Base-by-base conservation (phyloP, 2,888 invertebrate genomes). In the Phragmatobia fuliginosa region DNA sequence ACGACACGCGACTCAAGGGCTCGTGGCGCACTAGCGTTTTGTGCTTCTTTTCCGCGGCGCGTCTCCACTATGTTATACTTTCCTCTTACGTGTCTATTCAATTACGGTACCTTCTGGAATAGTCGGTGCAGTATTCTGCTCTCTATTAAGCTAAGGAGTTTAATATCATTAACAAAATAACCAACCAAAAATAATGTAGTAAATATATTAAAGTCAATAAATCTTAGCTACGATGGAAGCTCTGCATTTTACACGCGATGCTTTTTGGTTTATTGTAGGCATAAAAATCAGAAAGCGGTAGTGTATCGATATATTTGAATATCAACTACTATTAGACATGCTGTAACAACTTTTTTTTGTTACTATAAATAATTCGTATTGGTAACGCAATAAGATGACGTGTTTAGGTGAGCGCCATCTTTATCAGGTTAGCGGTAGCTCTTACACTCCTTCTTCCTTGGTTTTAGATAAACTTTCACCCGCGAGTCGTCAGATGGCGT, bases 21-120 rank as follows among this genome's bases (percentile, higher is more conserved):
- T 90, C 91, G 87, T 88, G 90, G 91, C 86, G 90, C 89, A 91
- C 91, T 91, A 91, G 94, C 94, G 93, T 94, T 94, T 94, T 94
- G 91, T 93, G 92, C 89, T 89, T 88, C 87, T 89, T 85, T 85
- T 90, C 87, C 87, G 87, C 85, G 84, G 85, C 83, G 83, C 87
- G 90, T 88, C 90, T 90, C 85, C 83, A 75, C 80, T 79, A 75
- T 77, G 82, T 80, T 85, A 87, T 89, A 85, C 79, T 77, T 77
- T 80, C 85, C 86, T 89, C 79, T 88, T 88, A 88, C 81, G 78
- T 85, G 83, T 78, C 76, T 73, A 75, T 78, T 73, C 76, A 75
- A 78, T 78, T 75, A 79, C 49, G 28, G 68, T 71, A 69, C 66
- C 68, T 71, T 60, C 65, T 32, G 31, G 31, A 45, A 62, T n/a